Evolutionary conservation across 2,797 vertebrate species (phyloP).

Genomic region (Craterocephalus amniculus): DNA sequence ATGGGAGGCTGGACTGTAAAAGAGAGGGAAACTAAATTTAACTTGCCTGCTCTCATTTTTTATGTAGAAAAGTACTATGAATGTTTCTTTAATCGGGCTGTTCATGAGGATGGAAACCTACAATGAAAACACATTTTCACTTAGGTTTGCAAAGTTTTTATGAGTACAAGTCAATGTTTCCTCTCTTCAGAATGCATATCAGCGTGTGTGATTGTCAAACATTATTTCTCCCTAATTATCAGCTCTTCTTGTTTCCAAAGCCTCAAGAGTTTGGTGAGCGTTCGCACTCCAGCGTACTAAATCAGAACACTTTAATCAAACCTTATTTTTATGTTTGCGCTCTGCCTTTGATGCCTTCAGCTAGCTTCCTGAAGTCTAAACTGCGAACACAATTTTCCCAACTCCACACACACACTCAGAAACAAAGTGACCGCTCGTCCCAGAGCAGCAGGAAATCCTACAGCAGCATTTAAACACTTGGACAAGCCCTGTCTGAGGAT

Average conservation of each 20-base stretch:
- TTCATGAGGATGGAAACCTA: no score
- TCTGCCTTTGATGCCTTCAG: constrained; percentile 32
- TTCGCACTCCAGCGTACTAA: constrained; percentile 5
- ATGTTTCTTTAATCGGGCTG: no score
- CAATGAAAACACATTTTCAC: background rate
- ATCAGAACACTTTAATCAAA: constrained; percentile 48
- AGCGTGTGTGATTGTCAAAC: background rate
- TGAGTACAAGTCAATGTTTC: background rate
- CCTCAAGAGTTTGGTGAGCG: background rate
- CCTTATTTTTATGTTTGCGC: constrained; percentile 13
- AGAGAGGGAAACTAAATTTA: background rate
- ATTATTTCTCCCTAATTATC: background rate
- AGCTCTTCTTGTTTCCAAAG: background rate
- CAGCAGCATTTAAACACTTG: constrained; percentile 74
- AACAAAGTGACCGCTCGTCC: constrained; percentile 68
- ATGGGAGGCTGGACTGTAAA: background rate
- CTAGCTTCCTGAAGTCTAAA: constrained; percentile 41
- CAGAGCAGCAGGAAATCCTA: constrained; percentile 65
- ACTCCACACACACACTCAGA: constrained; percentile 25
- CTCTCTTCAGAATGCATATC: background rate
- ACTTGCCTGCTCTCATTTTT: no score
- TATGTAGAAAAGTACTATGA: no score
- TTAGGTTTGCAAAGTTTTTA: background rate
- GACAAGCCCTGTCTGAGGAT: constrained; percentile 71
- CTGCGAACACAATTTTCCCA: constrained; percentile 39